These are phyloP conservation scores for Crypturellus tataupa DNA, from an alignment of 2,797 vertebrate genomes.

Conservation along the genomic window DNA sequence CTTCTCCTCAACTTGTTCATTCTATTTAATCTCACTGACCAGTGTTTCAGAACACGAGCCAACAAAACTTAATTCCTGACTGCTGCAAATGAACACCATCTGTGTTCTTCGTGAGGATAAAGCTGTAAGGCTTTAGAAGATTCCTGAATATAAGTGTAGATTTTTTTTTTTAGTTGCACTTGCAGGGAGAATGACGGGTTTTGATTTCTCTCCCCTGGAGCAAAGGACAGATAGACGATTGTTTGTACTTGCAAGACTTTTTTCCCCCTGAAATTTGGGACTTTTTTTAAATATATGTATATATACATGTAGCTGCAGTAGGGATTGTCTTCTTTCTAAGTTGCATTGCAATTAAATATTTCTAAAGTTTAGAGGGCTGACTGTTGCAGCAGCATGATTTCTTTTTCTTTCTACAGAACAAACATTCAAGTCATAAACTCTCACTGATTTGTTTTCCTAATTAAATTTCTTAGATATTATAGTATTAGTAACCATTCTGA, in stretches of 20 bases:
- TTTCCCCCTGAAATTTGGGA: neutral
- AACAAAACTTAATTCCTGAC: neutral
- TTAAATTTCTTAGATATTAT: neutral
- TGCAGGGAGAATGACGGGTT: neutral
- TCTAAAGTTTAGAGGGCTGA: neutral
- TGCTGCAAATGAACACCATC: neutral
- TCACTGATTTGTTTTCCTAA: neutral
- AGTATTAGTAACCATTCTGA: neutral
- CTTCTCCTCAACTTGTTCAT: accelerated
- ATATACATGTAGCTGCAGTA: neutral
- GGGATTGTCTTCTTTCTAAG: neutral
- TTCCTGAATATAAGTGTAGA: neutral
- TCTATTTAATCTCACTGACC: neutral
- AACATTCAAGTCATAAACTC: neutral
- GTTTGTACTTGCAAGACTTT: neutral
- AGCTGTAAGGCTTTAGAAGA: neutral
- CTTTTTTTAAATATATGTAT: neutral
- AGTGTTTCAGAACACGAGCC: neutral
- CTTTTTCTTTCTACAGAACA: neutral
- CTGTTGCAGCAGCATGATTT: neutral
- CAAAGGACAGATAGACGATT: neutral
- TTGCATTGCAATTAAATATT: neutral
- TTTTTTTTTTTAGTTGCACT: neutral
- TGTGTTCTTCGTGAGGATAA: neutral
- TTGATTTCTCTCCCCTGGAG: neutral